Evolutionary conservation across 1,140 invertebrate genomes (phyloP).

Genomic region (Drosophila funebris): DNA sequence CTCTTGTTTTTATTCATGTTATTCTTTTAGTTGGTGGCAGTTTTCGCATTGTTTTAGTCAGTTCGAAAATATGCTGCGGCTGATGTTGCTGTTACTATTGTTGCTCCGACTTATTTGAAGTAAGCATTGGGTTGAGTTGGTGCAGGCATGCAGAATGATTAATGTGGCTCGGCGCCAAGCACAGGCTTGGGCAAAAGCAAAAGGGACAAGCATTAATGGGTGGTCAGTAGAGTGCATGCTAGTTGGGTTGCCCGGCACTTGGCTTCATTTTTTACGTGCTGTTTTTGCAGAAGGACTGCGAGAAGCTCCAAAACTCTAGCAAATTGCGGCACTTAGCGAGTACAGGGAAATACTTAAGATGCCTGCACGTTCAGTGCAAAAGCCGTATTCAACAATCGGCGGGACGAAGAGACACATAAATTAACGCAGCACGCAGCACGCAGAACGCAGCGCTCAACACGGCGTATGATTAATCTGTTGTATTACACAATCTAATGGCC

Average conservation of each 20-base stretch:
- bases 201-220: slow-evolving; percentile 57
- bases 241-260: slow-evolving; percentile 27
- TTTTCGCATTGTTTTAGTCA: slow-evolving; percentile 35
- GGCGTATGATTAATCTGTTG: slow-evolving; percentile 77
- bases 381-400: slow-evolving; percentile 54
- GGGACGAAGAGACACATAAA: slow-evolving; percentile 55
- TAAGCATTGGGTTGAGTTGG: slow-evolving; percentile 15
- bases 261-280: slow-evolving; percentile 66
- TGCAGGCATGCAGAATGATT: slow-evolving; percentile 73
- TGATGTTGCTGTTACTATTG: background rate
- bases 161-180: slow-evolving; percentile 61
- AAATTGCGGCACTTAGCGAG: slow-evolving; percentile 37
- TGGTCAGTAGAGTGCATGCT: slow-evolving; percentile 63
- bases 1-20: slow-evolving; percentile 14
- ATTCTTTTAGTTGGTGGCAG: slow-evolving; percentile 40
- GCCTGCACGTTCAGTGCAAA: slow-evolving; percentile 58
- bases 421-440: slow-evolving; percentile 45
- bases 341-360: slow-evolving; percentile 41
- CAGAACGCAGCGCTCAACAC: slow-evolving; percentile 34
- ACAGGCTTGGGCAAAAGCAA: background rate
- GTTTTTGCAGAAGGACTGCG: slow-evolving; percentile 1
- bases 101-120: background rate
- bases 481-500: slow-evolving; percentile 73
- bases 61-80: slow-evolving; percentile 35
- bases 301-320: slow-evolving; percentile 23